Evolutionary conservation across 1,140 invertebrate genomes (phyloP).

Genomic region (Musca vetustissima): DNA sequence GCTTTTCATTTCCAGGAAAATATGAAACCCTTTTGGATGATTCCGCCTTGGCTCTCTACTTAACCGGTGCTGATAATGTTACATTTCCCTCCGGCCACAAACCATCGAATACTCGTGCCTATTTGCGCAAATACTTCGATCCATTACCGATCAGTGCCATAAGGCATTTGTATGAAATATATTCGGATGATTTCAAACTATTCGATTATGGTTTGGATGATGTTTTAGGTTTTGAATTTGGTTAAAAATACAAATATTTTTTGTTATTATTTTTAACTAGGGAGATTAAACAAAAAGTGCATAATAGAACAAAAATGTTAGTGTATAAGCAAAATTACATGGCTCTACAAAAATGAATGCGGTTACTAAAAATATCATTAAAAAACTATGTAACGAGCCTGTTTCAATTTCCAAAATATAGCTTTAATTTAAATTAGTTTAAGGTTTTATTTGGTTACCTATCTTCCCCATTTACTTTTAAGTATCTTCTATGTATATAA

Average conservation of each 20-base stretch:
- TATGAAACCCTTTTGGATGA: constrained; percentile 74
- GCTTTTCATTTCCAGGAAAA: constrained; percentile 58
- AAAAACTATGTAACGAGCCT: no score
- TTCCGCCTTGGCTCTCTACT: constrained; percentile 66
- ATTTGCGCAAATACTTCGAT: constrained; percentile 72
- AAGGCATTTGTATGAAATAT: constrained; percentile 71
- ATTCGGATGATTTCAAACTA: constrained; percentile 76
- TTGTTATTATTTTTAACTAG: no score
- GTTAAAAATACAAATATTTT: constrained; percentile 40
- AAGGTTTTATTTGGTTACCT: no score
- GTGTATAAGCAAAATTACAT: no score
- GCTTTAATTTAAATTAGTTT: no score
- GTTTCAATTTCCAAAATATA: no score
- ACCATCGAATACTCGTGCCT: constrained; percentile 67
- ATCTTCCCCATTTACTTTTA: no score
- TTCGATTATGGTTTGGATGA: constrained; percentile 78
- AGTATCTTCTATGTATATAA: no score
- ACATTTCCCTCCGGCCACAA: constrained; percentile 67
- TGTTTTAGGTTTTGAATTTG: constrained; percentile 70
- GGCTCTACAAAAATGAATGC: no score
- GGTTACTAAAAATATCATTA: no score
- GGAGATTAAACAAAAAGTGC: no score
- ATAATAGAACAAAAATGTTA: no score
- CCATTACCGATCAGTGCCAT: constrained; percentile 71
- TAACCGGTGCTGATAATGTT: constrained; percentile 63